Evolutionary conservation across 1,140 invertebrate genomes (phyloP), one percentile per base, ranked within the genome.

Genomic region (Drosophila quadrilineata): DNA sequence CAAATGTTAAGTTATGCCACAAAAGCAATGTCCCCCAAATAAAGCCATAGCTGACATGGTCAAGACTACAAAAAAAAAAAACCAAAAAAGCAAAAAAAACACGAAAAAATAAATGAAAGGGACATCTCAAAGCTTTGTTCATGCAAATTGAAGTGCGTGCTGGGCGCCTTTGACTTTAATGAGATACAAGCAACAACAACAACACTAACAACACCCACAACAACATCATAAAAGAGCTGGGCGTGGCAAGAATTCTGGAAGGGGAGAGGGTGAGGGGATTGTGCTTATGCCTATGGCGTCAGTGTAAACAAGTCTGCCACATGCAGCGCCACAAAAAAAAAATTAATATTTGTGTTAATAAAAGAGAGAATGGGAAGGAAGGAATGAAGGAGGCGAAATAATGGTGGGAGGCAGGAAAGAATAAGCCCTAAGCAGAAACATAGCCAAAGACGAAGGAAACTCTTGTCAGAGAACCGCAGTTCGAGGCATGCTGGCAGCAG

Each of bases 271-370:
- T 35, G 22, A 29, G 24, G 38, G n/a, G n/a, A n/a, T n/a, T n/a
- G 41, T 14, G 40, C 24, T 65, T 75, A n/a, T n/a, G 52, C 43
- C 74, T 49, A 67, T 59, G 80, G 74, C 71, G 74, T 79, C 75
- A 85, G 46, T 85, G 80, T 84, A 84, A 85, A 85, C 79, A 84
- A 64, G 62, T 21, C 58, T 48, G 69, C 74, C 64, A 40, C 79
- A 84, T 84, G 74, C 74, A 84, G 79, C 50, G 74, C 74, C 80
- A 63, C 79, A 84, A 84, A 86, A 84, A 84, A 84, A 84, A 86
- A 84, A 84, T 84, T 84, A 84, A 84, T 84, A 84, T 84, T 84
- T 84, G 79, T 84, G 82, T 84, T 84, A 84, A 84, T 84, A 84
- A 84, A 84, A 75, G 74, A 70, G 36, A 54, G 24, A 26, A 50